Evolutionary conservation across 2,797 vertebrate genomes (phyloP).

Genomic region (Phrynocephalus guinanensis): DNA sequence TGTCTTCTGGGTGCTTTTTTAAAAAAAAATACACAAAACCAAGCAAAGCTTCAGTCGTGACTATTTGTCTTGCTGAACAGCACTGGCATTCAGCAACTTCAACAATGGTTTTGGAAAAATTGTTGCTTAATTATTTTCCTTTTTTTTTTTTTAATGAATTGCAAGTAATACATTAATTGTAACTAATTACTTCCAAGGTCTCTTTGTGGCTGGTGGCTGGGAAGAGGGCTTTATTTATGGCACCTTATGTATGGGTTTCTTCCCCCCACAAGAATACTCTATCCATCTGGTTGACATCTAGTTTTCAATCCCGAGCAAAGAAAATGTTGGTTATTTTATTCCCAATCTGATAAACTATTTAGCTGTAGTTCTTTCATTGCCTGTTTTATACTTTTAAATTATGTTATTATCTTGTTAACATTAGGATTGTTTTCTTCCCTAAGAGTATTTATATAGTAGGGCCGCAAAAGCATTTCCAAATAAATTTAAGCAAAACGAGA

Average conservation of each 20-base stretch:
- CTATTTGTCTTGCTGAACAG: too few relatives aligned
- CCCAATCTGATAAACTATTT: background rate
- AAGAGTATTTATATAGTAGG: background rate
- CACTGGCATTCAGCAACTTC: too few relatives aligned
- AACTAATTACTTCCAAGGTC: background rate
- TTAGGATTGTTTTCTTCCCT: background rate
- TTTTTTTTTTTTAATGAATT: background rate
- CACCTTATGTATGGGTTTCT: too few relatives aligned
- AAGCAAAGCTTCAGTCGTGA: too few relatives aligned
- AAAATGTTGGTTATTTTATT: background rate
- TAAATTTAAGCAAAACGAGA: conserved; percentile 37
- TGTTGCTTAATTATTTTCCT: background rate
- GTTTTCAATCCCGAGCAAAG: background rate
- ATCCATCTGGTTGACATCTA: background rate
- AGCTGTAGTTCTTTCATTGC: background rate
- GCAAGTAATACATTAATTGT: background rate
- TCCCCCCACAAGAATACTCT: background rate
- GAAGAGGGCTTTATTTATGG: background rate
- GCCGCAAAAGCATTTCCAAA: background rate
- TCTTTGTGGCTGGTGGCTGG: too few relatives aligned
- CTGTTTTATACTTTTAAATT: background rate
- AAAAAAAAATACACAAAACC: too few relatives aligned
- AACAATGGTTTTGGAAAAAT: too few relatives aligned
- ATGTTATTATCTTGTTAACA: background rate
- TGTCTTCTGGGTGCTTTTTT: too few relatives aligned